phyloP scores from a whole-genome alignment of 2,888 invertebrate genomes.

The Tetranychus truncatus region DNA sequence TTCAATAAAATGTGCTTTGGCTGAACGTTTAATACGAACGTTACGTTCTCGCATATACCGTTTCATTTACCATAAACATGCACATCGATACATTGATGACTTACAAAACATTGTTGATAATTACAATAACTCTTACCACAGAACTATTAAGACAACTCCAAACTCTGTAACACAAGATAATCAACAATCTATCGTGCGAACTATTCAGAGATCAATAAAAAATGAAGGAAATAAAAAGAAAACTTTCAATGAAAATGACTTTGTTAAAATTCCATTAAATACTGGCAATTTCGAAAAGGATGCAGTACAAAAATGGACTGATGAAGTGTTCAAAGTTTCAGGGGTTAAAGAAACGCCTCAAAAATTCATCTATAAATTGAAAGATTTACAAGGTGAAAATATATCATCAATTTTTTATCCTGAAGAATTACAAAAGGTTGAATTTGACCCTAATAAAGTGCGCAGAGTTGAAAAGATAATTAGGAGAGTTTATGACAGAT shows the following conservation, averaged over 20 bases:
- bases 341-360: neutral
- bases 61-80: constrained; percentile 27
- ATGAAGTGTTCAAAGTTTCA: neutral
- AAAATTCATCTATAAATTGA: neutral
- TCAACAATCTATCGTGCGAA: neutral
- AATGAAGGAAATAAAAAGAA: neutral
- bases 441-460: neutral
- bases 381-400: neutral
- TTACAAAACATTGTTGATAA: neutral
- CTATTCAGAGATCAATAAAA: neutral
- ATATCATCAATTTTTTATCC: neutral
- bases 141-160: neutral
- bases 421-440: neutral
- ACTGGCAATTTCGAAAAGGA: neutral
- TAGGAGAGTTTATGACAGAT: neutral
- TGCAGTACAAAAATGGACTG: neutral
- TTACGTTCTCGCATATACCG: constrained; percentile 28
- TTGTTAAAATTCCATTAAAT: neutral
- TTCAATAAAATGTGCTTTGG: constrained; percentile 29
- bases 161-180: neutral
- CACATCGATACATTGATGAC: constrained; percentile 13
- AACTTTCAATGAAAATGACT: neutral
- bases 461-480: neutral
- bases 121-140: constrained; percentile 2
- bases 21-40: constrained; percentile 29